phyloP scores from a whole-genome alignment of 1,140 invertebrate genomes.

The Nautilus pompilius region DNA sequence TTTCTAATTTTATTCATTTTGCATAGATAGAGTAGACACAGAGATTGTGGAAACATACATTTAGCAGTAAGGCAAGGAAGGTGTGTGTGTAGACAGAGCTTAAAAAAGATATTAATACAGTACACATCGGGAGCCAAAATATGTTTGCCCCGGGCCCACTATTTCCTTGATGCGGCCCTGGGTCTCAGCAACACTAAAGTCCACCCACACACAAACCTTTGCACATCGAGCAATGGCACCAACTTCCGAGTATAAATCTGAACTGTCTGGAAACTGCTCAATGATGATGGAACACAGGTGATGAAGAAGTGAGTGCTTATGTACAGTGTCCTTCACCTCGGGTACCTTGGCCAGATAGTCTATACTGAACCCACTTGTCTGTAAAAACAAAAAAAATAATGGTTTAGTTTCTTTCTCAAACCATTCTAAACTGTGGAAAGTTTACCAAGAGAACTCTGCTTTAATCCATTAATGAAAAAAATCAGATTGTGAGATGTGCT shows the following conservation, averaged over 20 bases:
- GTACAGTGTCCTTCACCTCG: constrained; percentile 98
- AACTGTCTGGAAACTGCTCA: constrained; percentile 87
- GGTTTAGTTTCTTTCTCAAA: background rate
- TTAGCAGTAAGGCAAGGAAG: too few species aligned
- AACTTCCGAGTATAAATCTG: constrained; percentile 96
- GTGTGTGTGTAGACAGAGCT: too few species aligned
- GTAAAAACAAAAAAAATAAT: constrained; percentile 17
- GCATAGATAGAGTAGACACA: too few species aligned
- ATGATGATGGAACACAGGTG: constrained; percentile 97
- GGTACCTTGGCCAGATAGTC: constrained; percentile 97
- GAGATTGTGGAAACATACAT: too few species aligned
- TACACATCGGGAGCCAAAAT: too few species aligned
- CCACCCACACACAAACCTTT: too few species aligned
- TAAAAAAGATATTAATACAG: too few species aligned
- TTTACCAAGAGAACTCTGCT: background rate
- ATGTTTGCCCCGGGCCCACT: too few species aligned
- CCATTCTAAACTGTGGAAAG: background rate
- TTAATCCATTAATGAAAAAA: background rate
- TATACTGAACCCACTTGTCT: constrained; percentile 95
- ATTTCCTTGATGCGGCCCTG: too few species aligned
- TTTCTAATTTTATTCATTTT: too few species aligned
- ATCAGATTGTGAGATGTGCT: too few species aligned
- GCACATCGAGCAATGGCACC: constrained; percentile 69
- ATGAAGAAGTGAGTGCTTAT: constrained; percentile 95
- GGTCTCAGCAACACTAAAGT: too few species aligned